A percentile compares a stretch with the other conserved stretches of the same genome.
phyloP scores from a whole-genome alignment of 2,888 invertebrate species.

The Platynereis dumerilii region DNA sequence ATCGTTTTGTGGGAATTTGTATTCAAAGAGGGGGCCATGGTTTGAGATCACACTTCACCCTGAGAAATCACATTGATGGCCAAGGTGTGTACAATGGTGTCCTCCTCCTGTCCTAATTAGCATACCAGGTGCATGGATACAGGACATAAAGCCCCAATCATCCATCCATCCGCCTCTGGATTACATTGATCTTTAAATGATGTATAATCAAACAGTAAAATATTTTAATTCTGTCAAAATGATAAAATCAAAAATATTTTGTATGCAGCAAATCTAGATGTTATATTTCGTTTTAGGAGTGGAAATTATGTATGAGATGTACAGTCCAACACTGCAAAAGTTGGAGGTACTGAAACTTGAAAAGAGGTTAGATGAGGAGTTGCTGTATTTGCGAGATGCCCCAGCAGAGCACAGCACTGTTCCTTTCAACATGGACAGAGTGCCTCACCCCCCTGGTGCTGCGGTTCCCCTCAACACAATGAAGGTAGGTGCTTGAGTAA shows the following conservation, averaged over 20 bases:
- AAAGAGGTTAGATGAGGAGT: constrained; percentile 86
- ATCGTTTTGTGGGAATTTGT: constrained; percentile 92
- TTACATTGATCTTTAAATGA: background rate
- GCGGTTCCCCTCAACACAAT: constrained; percentile 77
- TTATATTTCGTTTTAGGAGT: constrained; percentile 65
- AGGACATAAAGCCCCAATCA: too few species aligned
- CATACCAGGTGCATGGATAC: too few species aligned
- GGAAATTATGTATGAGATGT: constrained; percentile 83
- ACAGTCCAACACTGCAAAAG: constrained; percentile 88
- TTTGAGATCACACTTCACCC: constrained; percentile 80
- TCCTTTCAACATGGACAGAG: constrained; percentile 88
- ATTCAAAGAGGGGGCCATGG: constrained; percentile 85
- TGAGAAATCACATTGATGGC: constrained; percentile 92
- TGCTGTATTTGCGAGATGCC: constrained; percentile 87
- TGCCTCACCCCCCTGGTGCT: constrained; percentile 76
- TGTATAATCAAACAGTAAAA: background rate
- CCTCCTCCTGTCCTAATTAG: too few species aligned
- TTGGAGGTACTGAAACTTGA: constrained; percentile 91
- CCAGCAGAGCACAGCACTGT: constrained; percentile 91
- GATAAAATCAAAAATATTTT: too few species aligned
- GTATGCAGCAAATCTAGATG: background rate
- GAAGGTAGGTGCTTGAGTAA: constrained; percentile 62
- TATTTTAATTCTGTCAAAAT: too few species aligned
- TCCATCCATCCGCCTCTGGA: too few species aligned
- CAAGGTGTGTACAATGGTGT: constrained; percentile 71